Percentiles rank a stretch among this genome's conserved stretches.
Evolutionary conservation across 2,113 vertebrate genomes (phyloP).

Genomic region (Scomber japonicus): DNA sequence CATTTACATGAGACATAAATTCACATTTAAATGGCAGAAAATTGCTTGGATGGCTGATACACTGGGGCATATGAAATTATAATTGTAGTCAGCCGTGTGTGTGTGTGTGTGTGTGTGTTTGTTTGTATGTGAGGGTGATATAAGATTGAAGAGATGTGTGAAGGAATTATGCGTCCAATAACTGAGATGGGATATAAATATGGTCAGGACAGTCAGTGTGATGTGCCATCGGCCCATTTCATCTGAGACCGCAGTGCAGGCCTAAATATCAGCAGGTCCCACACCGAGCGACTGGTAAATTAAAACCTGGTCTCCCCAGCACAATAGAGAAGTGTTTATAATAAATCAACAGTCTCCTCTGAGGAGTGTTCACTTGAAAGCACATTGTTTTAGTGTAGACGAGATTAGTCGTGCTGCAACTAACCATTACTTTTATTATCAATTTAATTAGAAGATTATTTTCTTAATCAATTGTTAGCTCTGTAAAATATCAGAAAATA

Average conservation of each 20-base stretch:
- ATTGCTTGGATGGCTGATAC: slow-evolving; percentile 79
- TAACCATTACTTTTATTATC: not conserved
- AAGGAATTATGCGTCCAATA: slow-evolving; percentile 76
- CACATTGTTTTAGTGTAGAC: not conserved
- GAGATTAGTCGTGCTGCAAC: not conserved
- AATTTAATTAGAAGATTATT: not conserved
- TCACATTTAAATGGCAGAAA: slow-evolving; percentile 81
- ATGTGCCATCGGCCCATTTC: slow-evolving; percentile 65
- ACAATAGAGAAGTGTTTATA: slow-evolving; percentile 12
- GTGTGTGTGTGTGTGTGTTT: slow-evolving; percentile 46
- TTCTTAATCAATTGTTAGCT: not conserved
- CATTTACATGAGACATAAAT: slow-evolving; percentile 87
- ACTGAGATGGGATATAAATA: slow-evolving; percentile 72
- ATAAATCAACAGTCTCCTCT: slow-evolving; percentile 27
- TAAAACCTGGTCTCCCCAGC: slow-evolving; percentile 54
- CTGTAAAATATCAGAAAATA: not conserved
- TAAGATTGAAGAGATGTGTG: slow-evolving; percentile 55
- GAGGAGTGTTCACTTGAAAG: not conserved
- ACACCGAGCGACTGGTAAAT: slow-evolving; percentile 54
- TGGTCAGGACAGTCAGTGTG: slow-evolving; percentile 54
- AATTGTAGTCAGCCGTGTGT: slow-evolving; percentile 72
- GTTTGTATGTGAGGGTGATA: slow-evolving; percentile 46
- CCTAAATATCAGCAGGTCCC: slow-evolving; percentile 68
- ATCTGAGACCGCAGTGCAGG: slow-evolving; percentile 57
- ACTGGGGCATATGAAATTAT: slow-evolving; percentile 78